These are phyloP conservation scores for Rhopalosiphum maidis DNA, from an alignment of 1,140 invertebrate genomes.

Conservation along the genomic window DNA sequence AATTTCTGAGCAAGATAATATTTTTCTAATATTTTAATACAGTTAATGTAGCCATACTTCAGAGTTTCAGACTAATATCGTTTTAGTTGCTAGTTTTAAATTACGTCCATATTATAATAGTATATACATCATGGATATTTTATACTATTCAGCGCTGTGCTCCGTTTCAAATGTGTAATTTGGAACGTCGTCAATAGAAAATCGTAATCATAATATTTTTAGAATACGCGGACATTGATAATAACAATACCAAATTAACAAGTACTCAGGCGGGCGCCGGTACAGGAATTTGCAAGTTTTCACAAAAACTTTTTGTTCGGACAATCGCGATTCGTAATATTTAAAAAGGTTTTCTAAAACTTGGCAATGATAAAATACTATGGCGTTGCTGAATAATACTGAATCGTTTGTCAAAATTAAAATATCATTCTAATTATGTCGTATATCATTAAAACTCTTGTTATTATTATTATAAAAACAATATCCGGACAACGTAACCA, in stretches of 20 bases:
- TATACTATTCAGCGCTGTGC: neutral
- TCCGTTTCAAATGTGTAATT: neutral
- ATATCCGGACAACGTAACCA: neutral
- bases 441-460: neutral
- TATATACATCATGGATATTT: neutral
- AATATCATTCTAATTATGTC: neutral
- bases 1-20: neutral
- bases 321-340: neutral
- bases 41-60: neutral
- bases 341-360: neutral
- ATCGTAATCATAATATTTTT: neutral
- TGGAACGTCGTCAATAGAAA: neutral
- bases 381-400: neutral
- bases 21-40: neutral
- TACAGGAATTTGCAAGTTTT: neutral
- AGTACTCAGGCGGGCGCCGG: neutral
- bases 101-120: too few relatives aligned
- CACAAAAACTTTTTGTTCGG: neutral
- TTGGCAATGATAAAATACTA: neutral
- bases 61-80: neutral
- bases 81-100: neutral
- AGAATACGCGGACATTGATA: neutral
- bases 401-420: constrained; percentile 6
- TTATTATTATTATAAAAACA: neutral
- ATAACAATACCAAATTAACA: neutral